Evolutionary conservation across 37 sponge, comb jelly and placozoan species (phyloP).

Genomic region (Halichondria panicea): DNA sequence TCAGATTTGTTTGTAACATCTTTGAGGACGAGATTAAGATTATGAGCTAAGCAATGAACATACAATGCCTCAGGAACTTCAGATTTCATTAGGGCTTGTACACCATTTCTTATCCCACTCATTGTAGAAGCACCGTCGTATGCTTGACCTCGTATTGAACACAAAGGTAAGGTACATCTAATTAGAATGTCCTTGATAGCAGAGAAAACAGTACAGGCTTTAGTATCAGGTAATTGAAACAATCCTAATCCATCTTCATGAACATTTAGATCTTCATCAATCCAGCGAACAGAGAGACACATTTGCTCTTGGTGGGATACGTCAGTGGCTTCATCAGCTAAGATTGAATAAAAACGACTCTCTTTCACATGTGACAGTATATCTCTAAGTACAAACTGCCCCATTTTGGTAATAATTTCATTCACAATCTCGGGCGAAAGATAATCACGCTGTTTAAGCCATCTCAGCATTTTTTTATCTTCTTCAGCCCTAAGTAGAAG

Average conservation of each 20-base stretch:
- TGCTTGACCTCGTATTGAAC: constrained; percentile 54
- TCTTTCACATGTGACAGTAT: constrained; percentile 11
- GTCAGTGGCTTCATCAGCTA: constrained; percentile 56
- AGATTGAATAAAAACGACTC: constrained; percentile 8
- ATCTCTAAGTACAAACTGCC: constrained; percentile 19
- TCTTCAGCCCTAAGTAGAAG: constrained; percentile 22
- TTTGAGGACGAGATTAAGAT: constrained; percentile 40
- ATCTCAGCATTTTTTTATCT: constrained; percentile 6
- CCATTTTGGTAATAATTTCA: constrained; percentile 25
- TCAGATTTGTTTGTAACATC: constrained; percentile 27
- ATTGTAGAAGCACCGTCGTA: constrained; percentile 55
- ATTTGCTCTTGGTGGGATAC: constrained; percentile 36
- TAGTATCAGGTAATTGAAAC: constrained; percentile 32
- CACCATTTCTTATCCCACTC: constrained; percentile 58
- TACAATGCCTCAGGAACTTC: constrained; percentile 3
- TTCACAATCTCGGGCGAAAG: constrained; percentile 43
- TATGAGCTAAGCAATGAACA: constrained; percentile 64
- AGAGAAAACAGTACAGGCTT: constrained; percentile 13
- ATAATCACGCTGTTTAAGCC: constrained; percentile 42
- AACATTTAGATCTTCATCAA: constrained; percentile 24
- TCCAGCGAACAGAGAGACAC: constrained; percentile 52
- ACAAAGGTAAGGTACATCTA: constrained; percentile 50
- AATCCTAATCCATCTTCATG: constrained; percentile 47
- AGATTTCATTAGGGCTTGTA: constrained; percentile 20
- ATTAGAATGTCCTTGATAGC: constrained; percentile 35